Conservation (phyloP, 1,140 invertebrate species). For the Pogonomyrmex californicus region DNA sequence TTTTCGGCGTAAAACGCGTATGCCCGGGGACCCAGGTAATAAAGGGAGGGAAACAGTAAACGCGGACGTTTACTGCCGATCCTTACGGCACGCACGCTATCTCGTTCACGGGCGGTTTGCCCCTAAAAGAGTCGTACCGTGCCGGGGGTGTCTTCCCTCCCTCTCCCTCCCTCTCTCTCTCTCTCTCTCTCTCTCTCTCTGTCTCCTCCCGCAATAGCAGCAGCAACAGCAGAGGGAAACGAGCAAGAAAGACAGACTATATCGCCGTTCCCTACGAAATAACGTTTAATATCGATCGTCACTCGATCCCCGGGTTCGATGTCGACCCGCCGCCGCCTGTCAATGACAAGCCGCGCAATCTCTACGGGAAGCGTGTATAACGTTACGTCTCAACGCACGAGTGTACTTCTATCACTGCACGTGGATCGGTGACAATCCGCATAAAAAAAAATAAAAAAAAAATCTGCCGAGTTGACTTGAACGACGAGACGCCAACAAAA, state of each 20-base stretch:
- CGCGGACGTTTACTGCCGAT: constrained; percentile 69
- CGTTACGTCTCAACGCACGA: constrained; percentile 40
- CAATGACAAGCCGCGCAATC: constrained; percentile 67
- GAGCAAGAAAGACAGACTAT: constrained; percentile 41
- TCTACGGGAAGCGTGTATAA: constrained; percentile 60
- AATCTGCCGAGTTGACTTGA: background rate
- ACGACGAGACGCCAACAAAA: background rate
- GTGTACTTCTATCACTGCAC: constrained; percentile 15
- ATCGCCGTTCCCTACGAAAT: constrained; percentile 74
- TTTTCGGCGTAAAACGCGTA: constrained; percentile 52
- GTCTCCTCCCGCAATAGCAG: background rate
- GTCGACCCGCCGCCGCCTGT: constrained; percentile 54
- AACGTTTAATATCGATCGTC: constrained; percentile 81
- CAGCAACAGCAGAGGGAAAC: background rate
- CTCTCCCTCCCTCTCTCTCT: no score
- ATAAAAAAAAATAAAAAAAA: constrained; percentile 14
- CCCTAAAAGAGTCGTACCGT: constrained; percentile 80
- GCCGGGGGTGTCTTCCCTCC: constrained; percentile 5
- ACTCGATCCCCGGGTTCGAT: constrained; percentile 68
- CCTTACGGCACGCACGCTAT: constrained; percentile 76
- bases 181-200: no score
- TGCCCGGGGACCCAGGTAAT: constrained; percentile 23
- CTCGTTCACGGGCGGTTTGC: constrained; percentile 82
- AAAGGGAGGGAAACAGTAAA: constrained; percentile 71
- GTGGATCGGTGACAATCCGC: constrained; percentile 27